Conservation (phyloP, 2,888 invertebrate genomes). For the Rhaphigaster nebulosa region DNA sequence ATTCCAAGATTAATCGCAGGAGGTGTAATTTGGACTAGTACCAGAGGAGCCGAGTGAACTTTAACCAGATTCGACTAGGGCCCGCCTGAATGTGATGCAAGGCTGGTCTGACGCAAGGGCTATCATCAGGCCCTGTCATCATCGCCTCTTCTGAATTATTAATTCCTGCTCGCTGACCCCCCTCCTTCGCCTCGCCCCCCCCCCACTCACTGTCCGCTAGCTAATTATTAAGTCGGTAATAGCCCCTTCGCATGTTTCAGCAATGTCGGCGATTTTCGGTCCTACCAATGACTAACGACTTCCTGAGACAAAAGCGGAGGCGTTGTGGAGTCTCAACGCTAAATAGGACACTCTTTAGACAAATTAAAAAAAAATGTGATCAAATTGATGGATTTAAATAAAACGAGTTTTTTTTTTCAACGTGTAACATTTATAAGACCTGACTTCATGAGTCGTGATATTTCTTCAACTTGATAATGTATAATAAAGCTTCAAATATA, state of each 20-base stretch:
- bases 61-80: not conserved
- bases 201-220: not conserved
- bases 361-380: no score
- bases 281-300: not conserved
- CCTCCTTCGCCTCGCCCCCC: no score
- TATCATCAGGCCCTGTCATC: conserved; percentile 20
- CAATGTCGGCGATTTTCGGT: conserved; percentile 1
- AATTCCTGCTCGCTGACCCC: not conserved
- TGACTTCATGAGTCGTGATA: no score
- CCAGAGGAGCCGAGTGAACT: not conserved
- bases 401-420: no score
- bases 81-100: not conserved
- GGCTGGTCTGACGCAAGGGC: not conserved
- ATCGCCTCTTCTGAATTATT: conserved; percentile 1
- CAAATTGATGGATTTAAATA: no score
- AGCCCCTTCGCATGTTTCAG: conserved; percentile 1
- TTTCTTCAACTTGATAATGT: no score
- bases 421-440: no score
- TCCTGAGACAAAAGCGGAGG: not conserved
- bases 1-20: not conserved
- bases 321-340: not conserved
- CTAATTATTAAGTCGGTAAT: not conserved
- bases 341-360: no score
- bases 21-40: not conserved
- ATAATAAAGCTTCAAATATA: no score